A percentile compares a stretch with the other conserved stretches of the same genome.
These are phyloP conservation scores for Okamejei kenojei DNA, from an alignment of 2,797 vertebrate genomes.

Conservation along the genomic window DNA sequence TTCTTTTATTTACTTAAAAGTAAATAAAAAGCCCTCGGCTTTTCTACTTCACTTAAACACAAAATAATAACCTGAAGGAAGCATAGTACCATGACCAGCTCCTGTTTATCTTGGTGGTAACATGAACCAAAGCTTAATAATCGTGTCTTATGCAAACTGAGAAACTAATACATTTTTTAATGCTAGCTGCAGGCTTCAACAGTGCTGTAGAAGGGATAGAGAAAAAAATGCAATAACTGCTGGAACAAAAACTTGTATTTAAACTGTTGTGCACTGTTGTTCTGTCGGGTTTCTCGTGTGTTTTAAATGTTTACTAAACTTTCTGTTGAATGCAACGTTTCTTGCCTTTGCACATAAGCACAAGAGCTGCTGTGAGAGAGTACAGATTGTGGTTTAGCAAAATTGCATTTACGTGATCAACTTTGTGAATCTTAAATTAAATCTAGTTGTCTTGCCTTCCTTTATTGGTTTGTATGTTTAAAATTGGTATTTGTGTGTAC, in stretches of 20 bases:
- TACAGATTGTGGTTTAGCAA: slow-evolving; percentile 53
- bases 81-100: slow-evolving; percentile 43
- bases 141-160: slow-evolving; percentile 66
- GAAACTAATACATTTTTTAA: slow-evolving; percentile 46
- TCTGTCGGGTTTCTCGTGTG: slow-evolving; percentile 58
- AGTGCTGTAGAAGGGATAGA: slow-evolving; percentile 39
- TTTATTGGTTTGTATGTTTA: slow-evolving; percentile 32
- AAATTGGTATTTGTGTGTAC: slow-evolving; percentile 28
- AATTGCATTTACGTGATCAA: slow-evolving; percentile 50
- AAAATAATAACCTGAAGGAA: slow-evolving; percentile 38
- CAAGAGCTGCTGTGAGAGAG: slow-evolving; percentile 57
- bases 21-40: slow-evolving; percentile 26
- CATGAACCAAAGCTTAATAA: slow-evolving; percentile 76
- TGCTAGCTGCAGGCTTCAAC: slow-evolving; percentile 36
- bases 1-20: slow-evolving; percentile 31
- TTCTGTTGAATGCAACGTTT: slow-evolving; percentile 46
- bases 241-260: slow-evolving; percentile 56
- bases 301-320: slow-evolving; percentile 55
- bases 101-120: slow-evolving; percentile 50
- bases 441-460: slow-evolving; percentile 27
- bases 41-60: slow-evolving; percentile 48
- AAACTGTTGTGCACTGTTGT: slow-evolving; percentile 63
- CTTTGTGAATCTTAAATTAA: slow-evolving; percentile 26
- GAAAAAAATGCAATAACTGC: slow-evolving; percentile 57
- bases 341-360: slow-evolving; percentile 54